A percentile compares a stretch with the other conserved stretches of the same genome.
Conservation (phyloP, 2,113 vertebrate species). For the Lycaon pictus region DNA sequence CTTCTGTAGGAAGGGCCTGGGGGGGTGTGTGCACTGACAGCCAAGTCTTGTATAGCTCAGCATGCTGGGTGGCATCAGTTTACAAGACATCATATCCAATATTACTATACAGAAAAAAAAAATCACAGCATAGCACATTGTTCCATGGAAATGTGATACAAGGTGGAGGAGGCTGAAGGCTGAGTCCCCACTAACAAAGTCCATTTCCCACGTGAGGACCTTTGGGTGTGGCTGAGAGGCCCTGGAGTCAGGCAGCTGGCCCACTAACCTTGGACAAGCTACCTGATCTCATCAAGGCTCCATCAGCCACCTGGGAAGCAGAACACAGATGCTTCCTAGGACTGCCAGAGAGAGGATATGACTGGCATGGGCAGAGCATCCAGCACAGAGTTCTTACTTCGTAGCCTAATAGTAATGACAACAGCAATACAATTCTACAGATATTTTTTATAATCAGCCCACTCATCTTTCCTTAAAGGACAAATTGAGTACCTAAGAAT, state of each 20-base stretch:
- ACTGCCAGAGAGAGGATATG: fast-evolving
- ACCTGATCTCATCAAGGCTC: neutral
- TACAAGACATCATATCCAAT: neutral
- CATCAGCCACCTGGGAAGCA: fast-evolving
- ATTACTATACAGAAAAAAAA: neutral
- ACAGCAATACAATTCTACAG: neutral
- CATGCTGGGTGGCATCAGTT: neutral
- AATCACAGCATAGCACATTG: neutral
- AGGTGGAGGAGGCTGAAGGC: too few relatives aligned
- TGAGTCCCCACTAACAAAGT: fast-evolving
- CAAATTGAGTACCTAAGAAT: neutral
- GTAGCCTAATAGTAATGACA: fast-evolving
- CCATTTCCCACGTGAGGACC: fast-evolving
- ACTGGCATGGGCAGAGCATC: fast-evolving
- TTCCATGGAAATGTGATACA: fast-evolving
- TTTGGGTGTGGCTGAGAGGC: too few relatives aligned
- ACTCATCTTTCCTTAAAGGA: neutral
- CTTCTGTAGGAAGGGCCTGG: neutral
- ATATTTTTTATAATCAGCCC: neutral
- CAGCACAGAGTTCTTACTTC: neutral
- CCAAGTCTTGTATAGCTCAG: neutral
- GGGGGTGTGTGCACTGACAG: neutral
- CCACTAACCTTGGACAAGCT: neutral
- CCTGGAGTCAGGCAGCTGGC: neutral
- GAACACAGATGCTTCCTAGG: fast-evolving